A percentile compares a stretch with the other conserved stretches of the same genome.
These are phyloP conservation scores for Columba livia DNA, from an alignment of 2,113 vertebrate genomes.

Conservation along the genomic window DNA sequence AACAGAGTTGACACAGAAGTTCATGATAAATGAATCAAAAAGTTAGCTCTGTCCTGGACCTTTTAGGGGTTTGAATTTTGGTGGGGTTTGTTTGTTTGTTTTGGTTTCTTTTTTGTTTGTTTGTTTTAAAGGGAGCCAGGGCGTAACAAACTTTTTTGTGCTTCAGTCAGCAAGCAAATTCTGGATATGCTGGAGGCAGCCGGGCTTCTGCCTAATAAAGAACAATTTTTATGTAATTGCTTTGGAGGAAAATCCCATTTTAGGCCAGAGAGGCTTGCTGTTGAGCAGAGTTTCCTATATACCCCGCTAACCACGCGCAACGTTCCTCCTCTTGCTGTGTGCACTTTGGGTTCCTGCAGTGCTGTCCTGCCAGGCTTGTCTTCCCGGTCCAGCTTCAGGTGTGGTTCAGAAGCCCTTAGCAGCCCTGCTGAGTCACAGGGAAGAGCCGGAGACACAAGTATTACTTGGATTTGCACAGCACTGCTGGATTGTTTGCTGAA, in stretches of 20 bases:
- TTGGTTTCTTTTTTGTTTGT: too few species aligned
- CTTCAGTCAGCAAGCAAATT: neutral
- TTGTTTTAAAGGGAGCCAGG: neutral
- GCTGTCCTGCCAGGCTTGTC: neutral
- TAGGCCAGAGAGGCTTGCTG: neutral
- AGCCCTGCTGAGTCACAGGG: conserved; percentile 12
- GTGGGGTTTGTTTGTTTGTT: too few species aligned
- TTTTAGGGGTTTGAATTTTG: neutral
- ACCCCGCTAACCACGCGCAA: accelerated
- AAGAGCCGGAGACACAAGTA: neutral
- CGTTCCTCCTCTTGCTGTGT: neutral
- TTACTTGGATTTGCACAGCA: neutral
- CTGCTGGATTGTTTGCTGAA: neutral
- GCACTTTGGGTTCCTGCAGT: neutral
- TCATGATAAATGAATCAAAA: neutral
- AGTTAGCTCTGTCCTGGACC: neutral
- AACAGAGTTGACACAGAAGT: neutral
- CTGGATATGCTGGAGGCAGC: neutral
- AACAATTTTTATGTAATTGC: neutral
- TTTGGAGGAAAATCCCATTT: neutral
- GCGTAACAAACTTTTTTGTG: neutral
- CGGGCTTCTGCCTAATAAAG: neutral
- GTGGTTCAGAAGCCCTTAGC: neutral
- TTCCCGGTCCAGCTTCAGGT: neutral
- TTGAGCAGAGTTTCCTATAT: neutral